Percentiles rank a stretch among this genome's conserved stretches.
Conservation (phyloP, 1,140 invertebrate genomes). For the Caerostris darwini region DNA sequence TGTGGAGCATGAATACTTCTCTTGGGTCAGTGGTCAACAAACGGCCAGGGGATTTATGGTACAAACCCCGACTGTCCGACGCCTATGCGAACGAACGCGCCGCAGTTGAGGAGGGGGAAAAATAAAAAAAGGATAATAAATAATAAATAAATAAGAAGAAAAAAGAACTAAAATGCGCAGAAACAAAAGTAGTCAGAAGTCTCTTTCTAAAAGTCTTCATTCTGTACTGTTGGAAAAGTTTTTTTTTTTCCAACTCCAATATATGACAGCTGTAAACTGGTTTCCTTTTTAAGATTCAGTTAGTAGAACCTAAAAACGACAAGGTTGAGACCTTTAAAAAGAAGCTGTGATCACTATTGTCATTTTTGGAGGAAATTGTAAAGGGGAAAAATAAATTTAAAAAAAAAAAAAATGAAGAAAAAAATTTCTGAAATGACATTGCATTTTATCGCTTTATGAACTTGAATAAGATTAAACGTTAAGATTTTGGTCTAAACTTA, state of each 20-base stretch:
- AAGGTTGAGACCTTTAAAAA: not conserved
- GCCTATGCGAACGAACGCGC: not conserved
- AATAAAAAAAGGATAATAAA: not conserved
- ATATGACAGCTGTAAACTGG: constrained; percentile 59
- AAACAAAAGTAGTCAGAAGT: not conserved
- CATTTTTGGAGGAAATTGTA: not conserved
- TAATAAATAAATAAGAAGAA: not conserved
- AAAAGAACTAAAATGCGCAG: not conserved
- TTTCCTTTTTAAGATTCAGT: constrained; percentile 53
- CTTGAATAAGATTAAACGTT: no score
- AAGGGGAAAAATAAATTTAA: no score
- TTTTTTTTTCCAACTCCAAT: not conserved
- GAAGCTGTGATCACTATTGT: not conserved
- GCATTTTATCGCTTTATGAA: no score
- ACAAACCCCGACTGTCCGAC: constrained; percentile 47
- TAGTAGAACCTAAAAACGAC: constrained; percentile 18
- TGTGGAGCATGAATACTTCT: not conserved
- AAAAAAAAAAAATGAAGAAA: no score
- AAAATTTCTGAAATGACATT: no score
- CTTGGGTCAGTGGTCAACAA: constrained; percentile 71
- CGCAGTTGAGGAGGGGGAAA: not conserved
- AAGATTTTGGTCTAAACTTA: no score
- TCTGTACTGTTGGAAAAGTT: not conserved
- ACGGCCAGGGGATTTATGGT: constrained; percentile 69
- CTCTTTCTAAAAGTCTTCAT: not conserved